Evolutionary conservation across 2,797 vertebrate species (phyloP).

Genomic region (Steatocranus sp.): DNA sequence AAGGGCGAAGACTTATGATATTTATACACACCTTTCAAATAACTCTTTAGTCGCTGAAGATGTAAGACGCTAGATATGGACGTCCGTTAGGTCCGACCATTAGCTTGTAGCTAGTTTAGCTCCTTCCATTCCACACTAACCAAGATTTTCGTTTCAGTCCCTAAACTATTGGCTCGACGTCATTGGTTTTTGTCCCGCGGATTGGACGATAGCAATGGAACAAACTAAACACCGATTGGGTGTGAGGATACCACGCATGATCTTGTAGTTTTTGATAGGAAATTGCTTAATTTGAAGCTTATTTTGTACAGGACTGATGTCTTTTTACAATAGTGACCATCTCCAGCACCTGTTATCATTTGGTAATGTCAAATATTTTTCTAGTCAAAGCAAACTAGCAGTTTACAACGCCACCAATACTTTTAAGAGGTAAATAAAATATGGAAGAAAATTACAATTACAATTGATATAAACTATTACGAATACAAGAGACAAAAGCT

Average conservation of each 20-base stretch:
- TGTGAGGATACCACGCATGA: neutral
- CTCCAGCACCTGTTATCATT: neutral
- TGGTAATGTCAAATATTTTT: neutral
- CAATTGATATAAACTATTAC: neutral
- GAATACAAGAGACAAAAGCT: neutral
- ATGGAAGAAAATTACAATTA: neutral
- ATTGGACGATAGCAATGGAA: neutral
- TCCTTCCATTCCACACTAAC: neutral
- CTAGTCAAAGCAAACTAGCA: neutral
- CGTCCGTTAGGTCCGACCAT: neutral
- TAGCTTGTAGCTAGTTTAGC: conserved; percentile 19
- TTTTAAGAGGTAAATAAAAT: neutral
- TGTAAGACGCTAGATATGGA: neutral
- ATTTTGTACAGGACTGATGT: neutral
- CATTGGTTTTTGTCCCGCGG: neutral
- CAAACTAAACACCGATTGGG: conserved; percentile 20
- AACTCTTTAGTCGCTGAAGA: neutral
- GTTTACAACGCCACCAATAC: neutral
- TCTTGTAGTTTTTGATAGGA: neutral
- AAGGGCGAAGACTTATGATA: accelerated
- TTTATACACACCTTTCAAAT: conserved; percentile 29
- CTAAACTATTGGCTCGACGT: conserved; percentile 35
- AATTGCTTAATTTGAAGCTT: neutral
- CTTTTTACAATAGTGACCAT: neutral
- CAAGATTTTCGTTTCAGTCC: neutral